Evolutionary conservation across 2,113 vertebrate species (phyloP).

Genomic region (Anoplopoma fimbria): DNA sequence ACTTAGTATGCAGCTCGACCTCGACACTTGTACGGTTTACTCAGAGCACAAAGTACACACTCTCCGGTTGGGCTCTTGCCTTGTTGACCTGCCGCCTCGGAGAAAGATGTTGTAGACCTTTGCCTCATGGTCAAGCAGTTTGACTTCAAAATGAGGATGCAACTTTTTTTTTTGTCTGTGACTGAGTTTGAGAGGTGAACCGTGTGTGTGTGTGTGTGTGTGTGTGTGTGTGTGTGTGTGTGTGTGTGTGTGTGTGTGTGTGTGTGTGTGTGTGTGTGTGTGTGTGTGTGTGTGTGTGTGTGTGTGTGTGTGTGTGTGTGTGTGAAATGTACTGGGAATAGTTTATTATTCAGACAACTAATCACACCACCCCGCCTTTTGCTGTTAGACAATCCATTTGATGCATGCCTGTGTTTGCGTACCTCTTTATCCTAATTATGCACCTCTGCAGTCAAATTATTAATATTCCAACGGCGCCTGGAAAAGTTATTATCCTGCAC

Average conservation of each 20-base stretch:
- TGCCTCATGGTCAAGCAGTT: constrained; percentile 29
- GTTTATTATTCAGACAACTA: constrained; percentile 22
- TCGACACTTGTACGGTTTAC: constrained; percentile 20
- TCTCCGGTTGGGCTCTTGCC: constrained; percentile 3
- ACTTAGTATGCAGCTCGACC: constrained; percentile 47
- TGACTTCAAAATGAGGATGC: constrained; percentile 5
- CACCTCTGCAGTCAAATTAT: constrained; percentile 52
- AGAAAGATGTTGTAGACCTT: constrained; percentile 10
- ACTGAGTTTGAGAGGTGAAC: too few relatives aligned
- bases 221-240: neutral
- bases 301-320: neutral
- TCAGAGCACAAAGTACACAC: constrained; percentile 38
- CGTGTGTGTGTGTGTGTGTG: neutral
- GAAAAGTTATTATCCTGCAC: constrained; percentile 58
- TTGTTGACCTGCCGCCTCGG: constrained; percentile 48
- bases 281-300: neutral
- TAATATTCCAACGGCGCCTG: constrained; percentile 48
- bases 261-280: neutral
- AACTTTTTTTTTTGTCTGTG: constrained; percentile 24
- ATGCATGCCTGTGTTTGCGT: constrained; percentile 33
- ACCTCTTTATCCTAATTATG: constrained; percentile 58
- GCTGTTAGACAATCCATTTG: constrained; percentile 49
- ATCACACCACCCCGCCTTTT: constrained; percentile 21
- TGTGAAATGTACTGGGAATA: neutral
- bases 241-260: neutral